Evolutionary conservation across 2,797 vertebrate species (phyloP).

Genomic region (Pogoniulus pusillus): DNA sequence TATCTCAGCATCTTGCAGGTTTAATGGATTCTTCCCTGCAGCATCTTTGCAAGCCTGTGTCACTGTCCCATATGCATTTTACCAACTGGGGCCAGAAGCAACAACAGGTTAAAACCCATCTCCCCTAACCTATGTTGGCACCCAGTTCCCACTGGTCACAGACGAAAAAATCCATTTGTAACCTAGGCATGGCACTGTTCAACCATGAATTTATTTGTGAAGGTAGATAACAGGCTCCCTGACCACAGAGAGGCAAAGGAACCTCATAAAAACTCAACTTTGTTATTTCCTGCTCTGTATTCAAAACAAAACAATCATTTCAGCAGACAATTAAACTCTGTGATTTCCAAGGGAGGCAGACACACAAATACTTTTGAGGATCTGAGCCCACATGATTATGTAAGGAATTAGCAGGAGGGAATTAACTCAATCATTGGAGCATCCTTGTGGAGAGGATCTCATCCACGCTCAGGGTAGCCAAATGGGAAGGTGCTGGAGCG

Average conservation of each 20-base stretch:
- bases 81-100: background rate
- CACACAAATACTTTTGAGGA: conserved; percentile 65
- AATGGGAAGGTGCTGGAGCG: accelerated
- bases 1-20: conserved; percentile 27
- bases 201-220: background rate
- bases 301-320: conserved; percentile 67
- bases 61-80: background rate
- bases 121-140: background rate
- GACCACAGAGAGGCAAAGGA: conserved; percentile 51
- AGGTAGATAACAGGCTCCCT: conserved; percentile 23
- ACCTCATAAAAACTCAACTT: conserved; percentile 57
- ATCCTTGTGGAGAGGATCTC: background rate
- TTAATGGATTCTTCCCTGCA: conserved; percentile 48
- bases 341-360: conserved; percentile 49
- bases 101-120: background rate
- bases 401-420: conserved; percentile 48
- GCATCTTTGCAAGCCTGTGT: background rate
- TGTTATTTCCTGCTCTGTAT: conserved; percentile 62
- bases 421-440: conserved; percentile 17
- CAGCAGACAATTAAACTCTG: conserved; percentile 61
- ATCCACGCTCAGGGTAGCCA: background rate
- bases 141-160: background rate
- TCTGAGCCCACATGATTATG: conserved; percentile 54
- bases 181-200: background rate
- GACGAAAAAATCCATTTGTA: background rate